phyloP scores from a whole-genome alignment of 2,113 vertebrate species.

The Sakesphorus luctuosus region DNA sequence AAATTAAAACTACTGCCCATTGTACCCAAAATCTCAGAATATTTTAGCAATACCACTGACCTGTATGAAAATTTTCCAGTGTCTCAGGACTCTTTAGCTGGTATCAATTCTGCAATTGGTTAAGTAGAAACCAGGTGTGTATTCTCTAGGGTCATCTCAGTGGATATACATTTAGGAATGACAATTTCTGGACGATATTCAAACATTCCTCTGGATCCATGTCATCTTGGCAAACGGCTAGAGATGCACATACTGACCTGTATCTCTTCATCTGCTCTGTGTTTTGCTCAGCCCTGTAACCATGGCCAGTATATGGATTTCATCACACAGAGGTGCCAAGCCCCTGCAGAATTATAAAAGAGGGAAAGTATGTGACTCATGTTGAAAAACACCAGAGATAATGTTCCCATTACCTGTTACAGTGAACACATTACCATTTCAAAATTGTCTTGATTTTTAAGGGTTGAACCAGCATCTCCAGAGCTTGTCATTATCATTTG shows the following conservation, averaged over 20 bases:
- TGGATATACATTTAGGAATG: constrained; percentile 25
- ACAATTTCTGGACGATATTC: constrained; percentile 52
- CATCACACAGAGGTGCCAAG: constrained; percentile 64
- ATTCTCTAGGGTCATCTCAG: constrained; percentile 32
- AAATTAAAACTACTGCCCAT: neutral
- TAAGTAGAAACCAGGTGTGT: constrained; percentile 52
- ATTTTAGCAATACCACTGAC: neutral
- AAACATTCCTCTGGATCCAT: constrained; percentile 54
- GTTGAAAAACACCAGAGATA: constrained; percentile 66
- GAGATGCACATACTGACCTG: constrained; percentile 43
- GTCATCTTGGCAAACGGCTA: constrained; percentile 65
- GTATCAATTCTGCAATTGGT: neutral
- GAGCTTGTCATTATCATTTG: neutral
- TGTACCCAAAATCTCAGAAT: neutral
- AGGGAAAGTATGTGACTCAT: constrained; percentile 46
- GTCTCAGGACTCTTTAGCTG: neutral
- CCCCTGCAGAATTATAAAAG: constrained; percentile 39
- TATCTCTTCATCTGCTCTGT: constrained; percentile 65
- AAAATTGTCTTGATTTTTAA: constrained; percentile 1
- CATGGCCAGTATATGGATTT: constrained; percentile 61
- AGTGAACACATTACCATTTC: neutral
- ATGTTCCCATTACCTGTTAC: constrained; percentile 57
- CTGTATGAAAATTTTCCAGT: neutral
- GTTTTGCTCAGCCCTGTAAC: constrained; percentile 41
- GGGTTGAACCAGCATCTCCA: constrained; percentile 2